Percentiles rank a stretch among this genome's conserved stretches.
These are phyloP conservation scores for Apeira syringaria DNA, from an alignment of 2,888 invertebrate species.

Conservation along the genomic window DNA sequence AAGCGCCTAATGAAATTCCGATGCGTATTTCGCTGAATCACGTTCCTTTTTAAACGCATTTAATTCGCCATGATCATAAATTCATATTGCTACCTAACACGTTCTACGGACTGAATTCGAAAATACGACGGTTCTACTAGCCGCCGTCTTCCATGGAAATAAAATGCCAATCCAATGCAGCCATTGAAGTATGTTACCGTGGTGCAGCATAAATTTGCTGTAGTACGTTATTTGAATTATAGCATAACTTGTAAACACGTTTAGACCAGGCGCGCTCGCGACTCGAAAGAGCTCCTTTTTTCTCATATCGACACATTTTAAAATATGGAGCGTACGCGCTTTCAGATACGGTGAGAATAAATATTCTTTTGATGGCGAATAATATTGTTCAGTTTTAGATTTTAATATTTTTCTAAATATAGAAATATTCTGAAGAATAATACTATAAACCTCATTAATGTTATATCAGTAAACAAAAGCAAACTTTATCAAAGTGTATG, in stretches of 20 bases:
- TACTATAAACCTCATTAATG: too few relatives aligned
- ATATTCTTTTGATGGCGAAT: conserved; percentile 21
- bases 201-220: conserved; percentile 76
- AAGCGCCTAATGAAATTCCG: conserved; percentile 66
- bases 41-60: conserved; percentile 65
- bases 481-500: too few relatives aligned
- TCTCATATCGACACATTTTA: conserved; percentile 51
- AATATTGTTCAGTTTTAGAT: conserved; percentile 16
- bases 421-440: conserved; percentile 1
- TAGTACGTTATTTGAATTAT: conserved; percentile 77
- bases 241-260: conserved; percentile 80
- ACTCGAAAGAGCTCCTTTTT: conserved; percentile 57
- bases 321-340: conserved; percentile 49
- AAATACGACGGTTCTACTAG: conserved; percentile 57
- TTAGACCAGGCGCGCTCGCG: conserved; percentile 58
- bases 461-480: too few relatives aligned
- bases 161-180: conserved; percentile 78
- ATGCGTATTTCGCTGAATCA: conserved; percentile 54
- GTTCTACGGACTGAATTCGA: conserved; percentile 64
- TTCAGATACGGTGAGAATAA: conserved; percentile 27
- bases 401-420: not conserved
- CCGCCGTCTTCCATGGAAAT: conserved; percentile 68
- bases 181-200: conserved; percentile 78
- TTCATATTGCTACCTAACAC: conserved; percentile 75
- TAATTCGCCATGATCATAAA: conserved; percentile 74